Base-by-base conservation (phyloP, 2,888 invertebrate genomes). In the Spodoptera picta region DNA sequence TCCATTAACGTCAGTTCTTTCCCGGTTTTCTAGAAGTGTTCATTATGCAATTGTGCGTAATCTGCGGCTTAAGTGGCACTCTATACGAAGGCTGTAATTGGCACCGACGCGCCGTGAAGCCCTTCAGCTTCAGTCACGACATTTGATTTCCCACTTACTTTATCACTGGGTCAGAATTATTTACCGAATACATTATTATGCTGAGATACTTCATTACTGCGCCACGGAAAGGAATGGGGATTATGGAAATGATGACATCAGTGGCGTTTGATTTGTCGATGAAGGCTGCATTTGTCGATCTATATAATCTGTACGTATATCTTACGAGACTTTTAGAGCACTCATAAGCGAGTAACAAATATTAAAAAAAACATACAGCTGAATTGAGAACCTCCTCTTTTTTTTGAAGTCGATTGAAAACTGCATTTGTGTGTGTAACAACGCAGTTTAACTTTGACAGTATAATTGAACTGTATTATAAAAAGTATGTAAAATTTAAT, bases 81-180 rank as follows among this genome's bases (percentile, higher is more conserved):
- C 56, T 56, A 75, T 77, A 67, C 62, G 60, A 56, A 63, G 70
- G 45, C 63, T 50, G 71, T 87, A 84, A 87, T 87, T 86, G 83
- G 77, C 80, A 70, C 53, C 79, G 77, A 80, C 80, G 79, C 79
- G 80, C 55, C 52, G 68, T 23, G 84, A 87, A 87, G 84, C 86
- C 86, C 47, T 69, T 70, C 72, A 75, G 63, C 47, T 60, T 12
- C 75, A 73, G 84, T 85, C 87, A 87, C 84, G 82, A 77, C 76
- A 86, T 83, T 84, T 86, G 80, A 83, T 84, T 87, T 82, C 77
- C 74, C 70, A 75, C 72, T 71, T 65, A 66, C 51, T 70, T 60
- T 55, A 62, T 68, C 63, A 62, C 60, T 70, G 60, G 57, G 60
- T 49, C 72, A 49, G 51, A 56, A 52, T 64, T 71, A 72, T 72